These are phyloP conservation scores for Trachelus tabidus DNA, from an alignment of 2,888 invertebrate species.

Conservation along the genomic window DNA sequence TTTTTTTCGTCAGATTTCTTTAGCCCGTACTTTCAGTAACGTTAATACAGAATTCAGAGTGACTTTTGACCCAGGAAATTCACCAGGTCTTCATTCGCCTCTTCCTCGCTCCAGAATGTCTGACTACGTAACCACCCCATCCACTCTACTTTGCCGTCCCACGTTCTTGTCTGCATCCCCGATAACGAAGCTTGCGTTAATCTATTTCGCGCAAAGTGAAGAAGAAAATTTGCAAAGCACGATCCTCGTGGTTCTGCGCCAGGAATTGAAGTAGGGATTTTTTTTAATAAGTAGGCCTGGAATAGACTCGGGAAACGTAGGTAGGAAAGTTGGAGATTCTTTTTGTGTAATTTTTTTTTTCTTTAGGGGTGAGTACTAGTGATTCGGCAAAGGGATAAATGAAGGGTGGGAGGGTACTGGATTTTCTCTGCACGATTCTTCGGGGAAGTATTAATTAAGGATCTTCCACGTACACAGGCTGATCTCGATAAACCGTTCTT, in stretches of 20 bases:
- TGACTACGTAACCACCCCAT: not conserved
- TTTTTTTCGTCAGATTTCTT: not conserved
- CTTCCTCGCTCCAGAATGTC: not conserved
- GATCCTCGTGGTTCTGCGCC: not conserved
- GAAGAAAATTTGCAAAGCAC: not conserved
- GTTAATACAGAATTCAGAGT: not conserved
- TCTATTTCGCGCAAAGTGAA: not conserved
- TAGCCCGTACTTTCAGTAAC: not conserved
- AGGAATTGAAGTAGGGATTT: not conserved
- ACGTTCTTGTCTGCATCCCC: not conserved
- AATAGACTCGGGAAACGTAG: not conserved
- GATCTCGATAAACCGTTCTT: not conserved
- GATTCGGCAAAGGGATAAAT: not conserved
- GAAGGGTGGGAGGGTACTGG: not conserved
- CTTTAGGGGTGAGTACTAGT: not conserved
- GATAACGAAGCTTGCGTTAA: not conserved
- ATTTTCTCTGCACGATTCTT: not conserved
- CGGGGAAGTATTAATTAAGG: not conserved
- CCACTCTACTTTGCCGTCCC: not conserved
- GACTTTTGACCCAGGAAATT: not conserved
- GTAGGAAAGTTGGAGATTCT: not conserved
- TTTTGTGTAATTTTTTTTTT: not conserved
- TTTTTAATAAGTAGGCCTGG: not conserved
- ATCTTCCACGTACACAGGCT: not conserved
- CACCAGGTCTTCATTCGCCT: not conserved